These are phyloP conservation scores for Brachyalestes nurse DNA, from an alignment of 2,797 vertebrate species.

Conservation along the genomic window DNA sequence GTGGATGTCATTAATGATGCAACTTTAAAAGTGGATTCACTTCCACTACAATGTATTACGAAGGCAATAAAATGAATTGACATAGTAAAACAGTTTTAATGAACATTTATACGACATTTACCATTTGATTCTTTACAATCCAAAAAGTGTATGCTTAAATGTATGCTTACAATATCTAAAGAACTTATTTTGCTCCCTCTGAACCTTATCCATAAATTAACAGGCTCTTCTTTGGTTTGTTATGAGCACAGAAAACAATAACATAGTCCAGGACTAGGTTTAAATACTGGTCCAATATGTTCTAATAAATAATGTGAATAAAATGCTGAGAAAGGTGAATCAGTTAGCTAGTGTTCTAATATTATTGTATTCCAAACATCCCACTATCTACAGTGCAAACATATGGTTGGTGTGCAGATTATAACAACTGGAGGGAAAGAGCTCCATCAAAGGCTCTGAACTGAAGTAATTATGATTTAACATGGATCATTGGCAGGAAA, in stretches of 20 bases:
- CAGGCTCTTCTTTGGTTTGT: too few relatives aligned
- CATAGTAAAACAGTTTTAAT: neutral
- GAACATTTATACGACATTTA: neutral
- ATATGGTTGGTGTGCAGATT: neutral
- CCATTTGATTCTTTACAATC: neutral
- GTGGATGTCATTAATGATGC: constrained; percentile 11
- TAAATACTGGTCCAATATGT: too few relatives aligned
- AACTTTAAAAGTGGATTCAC: constrained; percentile 10
- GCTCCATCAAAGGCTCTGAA: neutral
- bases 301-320: too few relatives aligned
- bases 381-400: neutral
- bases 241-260: too few relatives aligned
- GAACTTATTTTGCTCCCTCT: too few relatives aligned
- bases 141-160: neutral
- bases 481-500: constrained; percentile 4
- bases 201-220: too few relatives aligned
- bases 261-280: too few relatives aligned
- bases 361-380: neutral
- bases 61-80: neutral
- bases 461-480: constrained; percentile 20
- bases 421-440: neutral
- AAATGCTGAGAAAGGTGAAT: neutral
- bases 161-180: too few relatives aligned
- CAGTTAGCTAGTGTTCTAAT: neutral
- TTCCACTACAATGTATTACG: neutral